Conservation (phyloP, 2,888 invertebrate species). For the Campoplex nolae region DNA sequence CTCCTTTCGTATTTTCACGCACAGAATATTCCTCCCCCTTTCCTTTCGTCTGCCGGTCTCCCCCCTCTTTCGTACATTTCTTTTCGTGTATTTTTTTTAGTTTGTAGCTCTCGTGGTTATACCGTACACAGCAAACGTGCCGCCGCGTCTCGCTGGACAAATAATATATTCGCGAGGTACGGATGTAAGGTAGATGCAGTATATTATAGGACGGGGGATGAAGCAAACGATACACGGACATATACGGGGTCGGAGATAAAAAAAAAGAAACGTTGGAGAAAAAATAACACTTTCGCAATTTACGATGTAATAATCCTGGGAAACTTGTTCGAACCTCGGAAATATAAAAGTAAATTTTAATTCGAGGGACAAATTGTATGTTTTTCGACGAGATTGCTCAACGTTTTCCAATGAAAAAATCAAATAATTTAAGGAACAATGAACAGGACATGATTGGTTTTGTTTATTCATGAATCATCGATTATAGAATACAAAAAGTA, state of each 20-base stretch:
- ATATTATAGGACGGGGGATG: slow-evolving; percentile 43
- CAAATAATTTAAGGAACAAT: not conserved
- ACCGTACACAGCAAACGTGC: slow-evolving; percentile 46
- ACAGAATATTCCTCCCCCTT: slow-evolving; percentile 5
- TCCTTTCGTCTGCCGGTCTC: not conserved
- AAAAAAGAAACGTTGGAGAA: not conserved
- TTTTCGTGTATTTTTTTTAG: slow-evolving; percentile 16
- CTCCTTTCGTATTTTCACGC: slow-evolving; percentile 19
- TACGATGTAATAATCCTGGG: slow-evolving; percentile 37
- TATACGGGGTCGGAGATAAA: not conserved
- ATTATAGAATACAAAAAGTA: not conserved
- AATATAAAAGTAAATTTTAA: slow-evolving; percentile 13
- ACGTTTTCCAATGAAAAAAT: not conserved
- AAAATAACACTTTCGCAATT: slow-evolving; percentile 20
- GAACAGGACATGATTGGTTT: not conserved
- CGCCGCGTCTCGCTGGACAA: slow-evolving; percentile 57
- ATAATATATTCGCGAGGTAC: slow-evolving; percentile 62
- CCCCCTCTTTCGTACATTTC: not conserved
- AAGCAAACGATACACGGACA: slow-evolving; percentile 18
- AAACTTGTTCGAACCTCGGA: not conserved
- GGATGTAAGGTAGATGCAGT: slow-evolving; percentile 18
- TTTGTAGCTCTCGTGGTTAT: slow-evolving; percentile 34
- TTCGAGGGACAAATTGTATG: not conserved
- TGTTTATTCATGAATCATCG: not conserved
- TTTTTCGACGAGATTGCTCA: not conserved